A percentile compares a stretch with the other conserved stretches of the same genome.
These are phyloP conservation scores for Drosophila baimaii DNA, from an alignment of 1,140 invertebrate species.

Conservation along the genomic window DNA sequence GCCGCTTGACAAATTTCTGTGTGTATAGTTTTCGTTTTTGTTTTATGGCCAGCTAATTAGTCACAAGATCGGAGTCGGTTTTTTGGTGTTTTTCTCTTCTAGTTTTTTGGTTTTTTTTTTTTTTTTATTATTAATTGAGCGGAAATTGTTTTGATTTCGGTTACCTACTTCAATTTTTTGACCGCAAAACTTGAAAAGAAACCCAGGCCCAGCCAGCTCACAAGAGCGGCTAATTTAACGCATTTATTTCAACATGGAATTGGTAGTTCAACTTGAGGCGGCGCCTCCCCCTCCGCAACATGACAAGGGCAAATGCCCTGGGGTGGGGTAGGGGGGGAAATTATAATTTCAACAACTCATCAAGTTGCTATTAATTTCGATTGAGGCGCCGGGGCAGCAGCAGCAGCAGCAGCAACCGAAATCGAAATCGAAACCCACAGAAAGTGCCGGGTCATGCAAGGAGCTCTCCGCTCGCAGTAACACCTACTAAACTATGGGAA, in stretches of 20 bases:
- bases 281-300: conserved; percentile 54
- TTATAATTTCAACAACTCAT: conserved; percentile 84
- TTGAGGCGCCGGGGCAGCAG: conserved; percentile 61
- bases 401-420: conserved; percentile 30
- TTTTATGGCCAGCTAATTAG: conserved; percentile 70
- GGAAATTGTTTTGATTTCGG: conserved; percentile 68
- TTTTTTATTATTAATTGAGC: conserved; percentile 68
- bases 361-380: conserved; percentile 78
- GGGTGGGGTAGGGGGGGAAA: conserved; percentile 13
- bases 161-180: neutral
- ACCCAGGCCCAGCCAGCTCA: conserved; percentile 29
- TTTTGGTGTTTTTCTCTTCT: neutral
- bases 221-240: conserved; percentile 78
- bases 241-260: conserved; percentile 69
- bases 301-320: conserved; percentile 50
- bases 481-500: conserved; percentile 78
- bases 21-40: conserved; percentile 53
- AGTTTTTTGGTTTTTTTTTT: conserved; percentile 6
- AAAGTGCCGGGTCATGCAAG: conserved; percentile 62
- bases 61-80: conserved; percentile 30
- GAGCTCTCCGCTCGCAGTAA: conserved; percentile 57
- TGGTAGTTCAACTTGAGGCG: conserved; percentile 50
- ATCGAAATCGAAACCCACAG: conserved; percentile 56
- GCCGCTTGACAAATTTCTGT: conserved; percentile 6
- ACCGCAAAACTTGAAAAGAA: conserved; percentile 54